Percentiles rank a stretch among this genome's conserved stretches.
phyloP scores from a whole-genome alignment of 2,797 vertebrate species.

The Tokudaia tokunoshimensis region DNA sequence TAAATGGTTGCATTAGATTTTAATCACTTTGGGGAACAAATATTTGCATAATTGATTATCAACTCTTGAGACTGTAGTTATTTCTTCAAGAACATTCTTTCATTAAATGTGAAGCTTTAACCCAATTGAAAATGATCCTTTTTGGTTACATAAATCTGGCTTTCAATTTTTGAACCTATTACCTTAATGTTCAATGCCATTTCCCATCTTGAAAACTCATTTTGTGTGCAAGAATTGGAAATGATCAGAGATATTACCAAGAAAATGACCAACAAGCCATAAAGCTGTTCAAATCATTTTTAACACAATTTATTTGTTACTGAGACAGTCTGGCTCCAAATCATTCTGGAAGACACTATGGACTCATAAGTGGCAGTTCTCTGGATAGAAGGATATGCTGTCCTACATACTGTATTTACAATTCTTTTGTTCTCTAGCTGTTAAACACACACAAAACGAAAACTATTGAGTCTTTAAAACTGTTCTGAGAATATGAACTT shows the following conservation, averaged over 20 bases:
- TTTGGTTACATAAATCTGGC: slow-evolving; percentile 63
- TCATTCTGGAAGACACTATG: slow-evolving; percentile 1
- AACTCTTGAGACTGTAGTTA: not conserved
- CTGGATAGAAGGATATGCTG: not conserved
- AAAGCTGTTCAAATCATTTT: slow-evolving; percentile 43
- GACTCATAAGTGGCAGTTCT: not conserved
- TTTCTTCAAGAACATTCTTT: slow-evolving; percentile 66
- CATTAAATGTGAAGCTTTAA: slow-evolving; percentile 55
- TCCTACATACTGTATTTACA: slow-evolving; percentile 45
- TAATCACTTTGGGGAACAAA: slow-evolving; percentile 67
- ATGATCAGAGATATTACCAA: slow-evolving; percentile 70
- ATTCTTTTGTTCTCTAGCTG: slow-evolving; percentile 12
- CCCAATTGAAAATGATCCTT: slow-evolving; percentile 54
- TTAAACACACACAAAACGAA: slow-evolving; percentile 46
- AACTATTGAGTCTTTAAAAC: not conserved
- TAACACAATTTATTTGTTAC: slow-evolving; percentile 54
- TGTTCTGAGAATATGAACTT: slow-evolving; percentile 22
- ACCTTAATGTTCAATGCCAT: slow-evolving; percentile 64
- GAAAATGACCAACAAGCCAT: slow-evolving; percentile 66
- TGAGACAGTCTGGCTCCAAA: slow-evolving; percentile 50
- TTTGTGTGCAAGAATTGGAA: slow-evolving; percentile 67
- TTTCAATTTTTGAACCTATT: slow-evolving; percentile 71
- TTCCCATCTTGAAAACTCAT: slow-evolving; percentile 76
- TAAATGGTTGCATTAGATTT: slow-evolving; percentile 63
- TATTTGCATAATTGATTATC: slow-evolving; percentile 69